A percentile compares a stretch with the other conserved stretches of the same genome.
Conservation (phyloP, 2,888 invertebrate species). For the Malacosoma neustria region DNA sequence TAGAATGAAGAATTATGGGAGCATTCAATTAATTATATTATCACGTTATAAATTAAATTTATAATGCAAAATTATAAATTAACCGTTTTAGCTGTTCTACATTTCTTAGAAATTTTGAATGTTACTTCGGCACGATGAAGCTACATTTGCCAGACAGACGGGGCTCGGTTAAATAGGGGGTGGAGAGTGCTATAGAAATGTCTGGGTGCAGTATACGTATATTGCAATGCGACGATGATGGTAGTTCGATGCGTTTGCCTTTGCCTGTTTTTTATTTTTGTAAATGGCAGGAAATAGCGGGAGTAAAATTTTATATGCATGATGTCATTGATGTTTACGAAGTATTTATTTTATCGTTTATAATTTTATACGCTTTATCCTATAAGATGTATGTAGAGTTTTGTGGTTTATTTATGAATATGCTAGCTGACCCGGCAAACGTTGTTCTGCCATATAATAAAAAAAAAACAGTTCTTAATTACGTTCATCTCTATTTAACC, state of each 20-base stretch:
- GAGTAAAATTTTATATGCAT: background rate
- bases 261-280: conserved; percentile 22
- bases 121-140: conserved; percentile 17
- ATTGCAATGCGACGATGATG: conserved; percentile 31
- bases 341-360: background rate
- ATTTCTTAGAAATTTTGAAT: background rate
- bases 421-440: too few relatives aligned
- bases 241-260: conserved; percentile 42
- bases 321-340: background rate
- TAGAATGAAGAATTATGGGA: too few relatives aligned
- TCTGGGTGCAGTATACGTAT: conserved; percentile 59
- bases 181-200: conserved; percentile 50
- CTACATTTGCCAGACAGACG: conserved; percentile 80
- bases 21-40: too few relatives aligned
- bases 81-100: background rate
- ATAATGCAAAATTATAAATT: conserved; percentile 10
- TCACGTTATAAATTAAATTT: conserved; percentile 1
- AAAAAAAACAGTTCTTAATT: too few relatives aligned
- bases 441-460: too few relatives aligned
- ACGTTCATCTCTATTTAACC: too few relatives aligned
- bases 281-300: conserved; percentile 5
- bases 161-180: conserved; percentile 40
- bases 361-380: background rate
- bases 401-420: too few relatives aligned
- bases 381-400: too few relatives aligned